phyloP scores from a whole-genome alignment of 1,140 invertebrate genomes.

The Drosophila pallidifrons region DNA sequence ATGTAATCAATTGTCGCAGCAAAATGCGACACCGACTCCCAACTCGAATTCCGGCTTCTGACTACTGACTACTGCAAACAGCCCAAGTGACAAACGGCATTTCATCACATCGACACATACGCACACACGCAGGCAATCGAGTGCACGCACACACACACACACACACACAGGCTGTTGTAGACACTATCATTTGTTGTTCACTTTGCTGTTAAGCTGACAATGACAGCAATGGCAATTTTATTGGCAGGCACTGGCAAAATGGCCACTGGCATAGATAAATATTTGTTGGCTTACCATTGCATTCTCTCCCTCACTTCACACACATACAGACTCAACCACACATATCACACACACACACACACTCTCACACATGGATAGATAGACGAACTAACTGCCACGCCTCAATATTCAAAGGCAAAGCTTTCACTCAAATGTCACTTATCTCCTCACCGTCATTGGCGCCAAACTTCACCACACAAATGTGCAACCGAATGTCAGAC shows the following conservation, averaged over 20 bases:
- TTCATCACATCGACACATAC: slow-evolving; percentile 2
- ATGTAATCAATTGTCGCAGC: slow-evolving; percentile 80
- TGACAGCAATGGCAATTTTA: slow-evolving; percentile 80
- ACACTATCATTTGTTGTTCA: slow-evolving; percentile 70
- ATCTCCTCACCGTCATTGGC: slow-evolving; percentile 58
- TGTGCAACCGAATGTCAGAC: slow-evolving; percentile 29
- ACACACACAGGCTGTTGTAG: slow-evolving; percentile 24
- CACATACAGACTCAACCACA: not conserved
- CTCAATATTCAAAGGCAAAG: slow-evolving; percentile 55
- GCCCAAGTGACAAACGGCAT: slow-evolving; percentile 48
- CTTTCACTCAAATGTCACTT: slow-evolving; percentile 80
- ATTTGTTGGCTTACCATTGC: slow-evolving; percentile 78
- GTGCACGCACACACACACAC: slow-evolving; percentile 7
- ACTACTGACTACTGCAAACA: slow-evolving; percentile 14
- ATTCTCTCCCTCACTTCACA: slow-evolving; percentile 15
- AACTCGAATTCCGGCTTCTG: not conserved
- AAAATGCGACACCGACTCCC: not conserved
- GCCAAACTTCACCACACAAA: slow-evolving; percentile 24
- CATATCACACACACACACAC: slow-evolving; percentile 14
- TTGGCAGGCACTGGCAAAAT: slow-evolving; percentile 77
- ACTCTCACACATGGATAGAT: not conserved
- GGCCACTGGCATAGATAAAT: slow-evolving; percentile 82
- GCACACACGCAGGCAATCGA: slow-evolving; percentile 26
- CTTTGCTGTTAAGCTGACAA: slow-evolving; percentile 80
- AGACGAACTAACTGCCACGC: slow-evolving; percentile 18